phyloP scores from a whole-genome alignment of 2,797 vertebrate genomes.

The Oryzias sinensis region DNA sequence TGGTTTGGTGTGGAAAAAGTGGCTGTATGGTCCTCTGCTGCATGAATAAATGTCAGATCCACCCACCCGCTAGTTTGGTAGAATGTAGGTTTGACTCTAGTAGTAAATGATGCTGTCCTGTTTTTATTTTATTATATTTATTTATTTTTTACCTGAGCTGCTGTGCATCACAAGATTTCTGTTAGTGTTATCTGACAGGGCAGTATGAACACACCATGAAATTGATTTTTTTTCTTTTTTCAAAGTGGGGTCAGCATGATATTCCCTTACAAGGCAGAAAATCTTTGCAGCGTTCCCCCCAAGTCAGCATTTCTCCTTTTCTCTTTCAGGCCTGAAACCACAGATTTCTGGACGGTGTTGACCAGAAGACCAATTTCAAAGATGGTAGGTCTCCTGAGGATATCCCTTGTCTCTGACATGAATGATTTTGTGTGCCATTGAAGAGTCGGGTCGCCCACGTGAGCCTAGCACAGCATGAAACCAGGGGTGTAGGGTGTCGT shows the following conservation, averaged over 20 bases:
- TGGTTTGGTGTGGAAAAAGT: constrained; percentile 44
- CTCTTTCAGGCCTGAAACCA: constrained; percentile 39
- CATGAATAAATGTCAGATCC: constrained; percentile 18
- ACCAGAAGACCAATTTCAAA: constrained; percentile 54
- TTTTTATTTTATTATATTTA: too few species aligned
- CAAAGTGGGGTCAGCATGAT: constrained; percentile 7
- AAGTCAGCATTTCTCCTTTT: constrained; percentile 35
- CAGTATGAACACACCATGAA: background rate
- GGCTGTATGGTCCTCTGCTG: constrained; percentile 11
- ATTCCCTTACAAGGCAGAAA: background rate
- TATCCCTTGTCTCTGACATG: constrained; percentile 15
- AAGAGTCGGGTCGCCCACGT: constrained; percentile 27
- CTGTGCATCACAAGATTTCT: background rate
- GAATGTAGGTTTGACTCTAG: constrained; percentile 10
- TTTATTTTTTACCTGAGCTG: background rate
- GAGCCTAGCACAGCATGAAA: constrained; percentile 40
- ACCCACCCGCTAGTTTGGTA: background rate
- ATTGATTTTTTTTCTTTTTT: background rate
- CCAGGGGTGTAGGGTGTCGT: constrained; percentile 61
- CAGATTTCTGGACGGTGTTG: constrained; percentile 50
- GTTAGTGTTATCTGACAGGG: background rate
- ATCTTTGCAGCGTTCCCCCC: constrained; percentile 5
- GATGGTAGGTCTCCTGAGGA: constrained; percentile 59
- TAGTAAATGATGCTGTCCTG: constrained; percentile 5
- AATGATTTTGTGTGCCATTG: constrained; percentile 27